Evolutionary conservation across 2,797 vertebrate species (phyloP), one percentile per base, ranked within the genome.

Genomic region (Leptoclinus maculatus): DNA sequence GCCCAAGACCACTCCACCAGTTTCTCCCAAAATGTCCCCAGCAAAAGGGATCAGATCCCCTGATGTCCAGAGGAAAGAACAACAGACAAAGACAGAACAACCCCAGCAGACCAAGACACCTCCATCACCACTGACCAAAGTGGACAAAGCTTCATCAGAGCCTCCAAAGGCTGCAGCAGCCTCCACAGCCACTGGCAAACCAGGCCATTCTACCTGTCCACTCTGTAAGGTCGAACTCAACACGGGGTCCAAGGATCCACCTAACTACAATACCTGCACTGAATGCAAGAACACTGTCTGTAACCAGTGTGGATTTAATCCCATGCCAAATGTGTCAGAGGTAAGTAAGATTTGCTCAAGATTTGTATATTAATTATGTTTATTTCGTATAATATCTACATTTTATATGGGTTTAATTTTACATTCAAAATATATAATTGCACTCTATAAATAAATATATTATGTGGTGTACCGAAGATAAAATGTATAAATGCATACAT

Each of bases 261-360:
- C 96, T 1, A 99, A 99, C 94, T 98, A 95, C 87, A 97, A 91
- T 72, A 96, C 92, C 3, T 99, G 98, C 77, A 99, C 98, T 0
- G 95, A 96, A 86, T 99, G 98, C 95, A 97, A 97, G 93, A 95
- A 91, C 25, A 94, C 90, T 54, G 97, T 99, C 53, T 99, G 98
- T 85, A 98, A 97, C 81, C 96, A 97, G 77, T 99, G 98, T 67
- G 98, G 98, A 95, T 99, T 99, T 93, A 98, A 97, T 79, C 97
- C 97, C 0, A 95, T 93, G 78, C 97, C 97, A 0, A 96, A 98
- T 90, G 92, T 96, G 72, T 94, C 93, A 57, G 94, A 96, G 93
- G 98, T 99, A 96, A 95, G 95, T 89, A 1, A 62, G 2, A 81
- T 63, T 79, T 2, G 63, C 39, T 66, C n/a, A 76, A 27, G 0